A percentile compares a stretch with the other conserved stretches of the same genome.
Conservation (phyloP, 2,888 invertebrate species). For the Axea sp. region DNA sequence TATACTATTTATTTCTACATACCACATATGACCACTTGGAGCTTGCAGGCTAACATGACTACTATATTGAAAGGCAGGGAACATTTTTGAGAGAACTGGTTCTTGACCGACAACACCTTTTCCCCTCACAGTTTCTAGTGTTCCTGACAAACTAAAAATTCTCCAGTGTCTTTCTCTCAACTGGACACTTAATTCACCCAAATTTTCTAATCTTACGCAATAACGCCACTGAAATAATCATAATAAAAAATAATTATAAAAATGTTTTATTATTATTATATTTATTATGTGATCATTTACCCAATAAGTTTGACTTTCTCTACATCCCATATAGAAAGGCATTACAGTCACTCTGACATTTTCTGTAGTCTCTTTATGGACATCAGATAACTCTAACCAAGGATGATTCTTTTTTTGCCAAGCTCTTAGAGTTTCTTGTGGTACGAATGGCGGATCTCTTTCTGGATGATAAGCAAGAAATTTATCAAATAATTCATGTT, state of each 20-base stretch:
- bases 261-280: too few species aligned
- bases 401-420: slow-evolving; percentile 99
- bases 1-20: slow-evolving; percentile 67
- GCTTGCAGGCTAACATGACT: slow-evolving; percentile 98
- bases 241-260: too few species aligned
- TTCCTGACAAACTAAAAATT: slow-evolving; percentile 96
- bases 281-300: too few species aligned
- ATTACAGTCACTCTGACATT: slow-evolving; percentile 97
- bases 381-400: slow-evolving; percentile 97
- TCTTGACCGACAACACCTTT: slow-evolving; percentile 99
- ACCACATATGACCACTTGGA: slow-evolving; percentile 99
- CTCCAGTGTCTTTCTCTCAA: slow-evolving; percentile 98
- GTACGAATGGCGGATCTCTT: slow-evolving; percentile 92
- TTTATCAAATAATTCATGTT: slow-evolving; percentile 98
- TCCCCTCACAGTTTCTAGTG: slow-evolving; percentile 95
- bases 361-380: slow-evolving; percentile 98
- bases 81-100: slow-evolving; percentile 91
- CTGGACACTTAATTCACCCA: slow-evolving; percentile 93
- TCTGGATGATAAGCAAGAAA: slow-evolving; percentile 91
- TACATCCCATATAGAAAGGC: slow-evolving; percentile 98
- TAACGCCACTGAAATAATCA: slow-evolving; percentile 90
- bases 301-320: slow-evolving; percentile 96
- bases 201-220: slow-evolving; percentile 97
- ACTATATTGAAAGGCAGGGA: slow-evolving; percentile 98
- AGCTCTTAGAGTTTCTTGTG: slow-evolving; percentile 93